These are phyloP conservation scores for Tachyglossus aculeatus DNA, from an alignment of 2,797 vertebrate genomes.

Conservation along the genomic window DNA sequence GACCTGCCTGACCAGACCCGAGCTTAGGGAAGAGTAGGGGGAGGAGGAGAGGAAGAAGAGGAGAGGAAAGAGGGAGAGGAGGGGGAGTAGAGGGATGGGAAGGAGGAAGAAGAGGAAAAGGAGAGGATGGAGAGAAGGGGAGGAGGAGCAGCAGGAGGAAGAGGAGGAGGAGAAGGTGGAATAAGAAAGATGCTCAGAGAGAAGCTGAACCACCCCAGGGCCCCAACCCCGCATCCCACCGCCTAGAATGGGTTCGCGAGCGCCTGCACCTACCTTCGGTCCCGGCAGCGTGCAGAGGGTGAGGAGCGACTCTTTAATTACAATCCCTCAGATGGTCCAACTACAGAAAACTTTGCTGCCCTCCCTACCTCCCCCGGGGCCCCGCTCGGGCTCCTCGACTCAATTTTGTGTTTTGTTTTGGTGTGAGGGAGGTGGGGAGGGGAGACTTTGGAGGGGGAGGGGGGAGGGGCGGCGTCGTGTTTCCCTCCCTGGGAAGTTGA, in stretches of 20 bases:
- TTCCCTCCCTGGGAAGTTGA: conserved; percentile 47
- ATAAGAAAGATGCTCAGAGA: too few relatives aligned
- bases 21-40: too few relatives aligned
- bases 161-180: too few relatives aligned
- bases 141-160: too few relatives aligned
- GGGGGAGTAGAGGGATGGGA: too few relatives aligned
- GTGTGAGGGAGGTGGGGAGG: conserved; percentile 6
- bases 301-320: conserved; percentile 54
- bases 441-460: neutral
- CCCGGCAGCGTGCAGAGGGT: conserved; percentile 42
- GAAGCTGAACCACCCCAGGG: too few relatives aligned
- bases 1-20: too few relatives aligned
- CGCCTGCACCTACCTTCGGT: conserved; percentile 68
- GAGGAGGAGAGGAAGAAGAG: too few relatives aligned
- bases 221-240: too few relatives aligned
- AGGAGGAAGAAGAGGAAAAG: too few relatives aligned
- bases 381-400: conserved; percentile 18
- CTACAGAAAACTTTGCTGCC: conserved; percentile 28
- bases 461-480: conserved; percentile 34
- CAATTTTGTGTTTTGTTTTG: neutral
- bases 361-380: conserved; percentile 34
- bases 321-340: conserved; percentile 40
- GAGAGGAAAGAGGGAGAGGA: too few relatives aligned
- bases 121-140: too few relatives aligned
- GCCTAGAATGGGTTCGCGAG: neutral